Evolutionary conservation across 2,113 vertebrate species (phyloP).

Genomic region (Archilochus colubris): DNA sequence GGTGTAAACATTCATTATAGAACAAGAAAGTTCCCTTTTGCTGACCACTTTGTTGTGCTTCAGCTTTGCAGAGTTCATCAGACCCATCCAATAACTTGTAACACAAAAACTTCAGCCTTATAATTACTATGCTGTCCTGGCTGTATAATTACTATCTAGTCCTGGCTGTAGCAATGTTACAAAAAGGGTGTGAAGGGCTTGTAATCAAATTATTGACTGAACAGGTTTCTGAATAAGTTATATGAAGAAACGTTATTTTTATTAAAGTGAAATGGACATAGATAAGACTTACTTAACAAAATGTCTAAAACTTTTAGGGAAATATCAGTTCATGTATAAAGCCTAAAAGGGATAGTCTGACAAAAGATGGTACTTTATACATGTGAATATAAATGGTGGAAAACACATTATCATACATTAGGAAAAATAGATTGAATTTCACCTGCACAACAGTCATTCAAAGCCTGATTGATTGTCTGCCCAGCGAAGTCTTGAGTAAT

Average conservation of each 20-base stretch:
- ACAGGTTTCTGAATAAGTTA: background rate
- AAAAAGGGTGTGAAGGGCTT: background rate
- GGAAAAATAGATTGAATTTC: background rate
- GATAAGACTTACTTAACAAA: background rate
- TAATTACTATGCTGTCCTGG: background rate
- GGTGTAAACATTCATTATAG: background rate
- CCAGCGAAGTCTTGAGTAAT: background rate
- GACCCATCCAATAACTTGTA: background rate
- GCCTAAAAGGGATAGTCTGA: background rate
- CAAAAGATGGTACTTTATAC: background rate
- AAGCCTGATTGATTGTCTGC: background rate
- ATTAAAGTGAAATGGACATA: background rate
- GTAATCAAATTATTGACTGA: background rate
- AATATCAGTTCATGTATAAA: background rate
- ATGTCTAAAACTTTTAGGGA: background rate
- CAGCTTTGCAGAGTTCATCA: background rate
- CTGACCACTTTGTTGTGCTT: background rate
- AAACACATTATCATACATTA: background rate
- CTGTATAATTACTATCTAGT: too few relatives aligned
- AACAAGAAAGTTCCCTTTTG: background rate
- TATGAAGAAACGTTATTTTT: background rate
- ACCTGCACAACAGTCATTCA: background rate
- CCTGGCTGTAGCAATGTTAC: background rate
- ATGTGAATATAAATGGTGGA: background rate
- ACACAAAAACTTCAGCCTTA: background rate